These are phyloP conservation scores for Euspilapteryx auroguttella DNA, from an alignment of 2,888 invertebrate species.

Conservation along the genomic window DNA sequence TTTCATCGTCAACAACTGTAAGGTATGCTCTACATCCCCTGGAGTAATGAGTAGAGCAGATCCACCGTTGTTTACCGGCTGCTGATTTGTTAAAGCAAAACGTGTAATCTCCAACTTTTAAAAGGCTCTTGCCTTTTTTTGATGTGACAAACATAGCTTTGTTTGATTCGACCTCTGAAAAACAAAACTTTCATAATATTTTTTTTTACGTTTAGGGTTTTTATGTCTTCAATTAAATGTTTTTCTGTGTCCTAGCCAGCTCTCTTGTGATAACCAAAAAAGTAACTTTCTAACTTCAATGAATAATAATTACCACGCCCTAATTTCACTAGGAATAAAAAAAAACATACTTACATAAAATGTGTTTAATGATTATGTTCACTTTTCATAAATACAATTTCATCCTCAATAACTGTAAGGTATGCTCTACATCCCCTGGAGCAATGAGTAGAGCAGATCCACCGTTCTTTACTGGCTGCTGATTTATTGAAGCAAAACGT, in stretches of 20 bases:
- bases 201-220: too few species aligned
- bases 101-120: slow-evolving; percentile 2
- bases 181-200: too few species aligned
- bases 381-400: slow-evolving; percentile 2
- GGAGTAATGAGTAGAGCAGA: slow-evolving; percentile 22
- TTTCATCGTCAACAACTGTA: slow-evolving; percentile 16
- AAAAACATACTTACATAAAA: too few species aligned
- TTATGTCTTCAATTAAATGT: too few species aligned
- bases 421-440: slow-evolving; percentile 3
- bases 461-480: background rate
- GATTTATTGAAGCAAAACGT: slow-evolving; percentile 10
- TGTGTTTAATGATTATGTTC: slow-evolving; percentile 3
- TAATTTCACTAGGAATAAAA: too few species aligned
- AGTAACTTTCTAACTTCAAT: too few species aligned
- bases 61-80: slow-evolving; percentile 10
- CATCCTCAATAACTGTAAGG: slow-evolving; percentile 3
- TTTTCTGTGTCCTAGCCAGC: too few species aligned
- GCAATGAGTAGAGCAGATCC: slow-evolving; percentile 1
- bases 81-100: background rate
- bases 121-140: slow-evolving; percentile 1
- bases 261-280: too few species aligned
- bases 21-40: slow-evolving; percentile 21
- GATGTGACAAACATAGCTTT: slow-evolving; percentile 1
- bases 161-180: too few species aligned
- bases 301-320: too few species aligned